These are phyloP conservation scores for Puffinus mauretanicus DNA, from an alignment of 2,113 vertebrate species.

Conservation along the genomic window DNA sequence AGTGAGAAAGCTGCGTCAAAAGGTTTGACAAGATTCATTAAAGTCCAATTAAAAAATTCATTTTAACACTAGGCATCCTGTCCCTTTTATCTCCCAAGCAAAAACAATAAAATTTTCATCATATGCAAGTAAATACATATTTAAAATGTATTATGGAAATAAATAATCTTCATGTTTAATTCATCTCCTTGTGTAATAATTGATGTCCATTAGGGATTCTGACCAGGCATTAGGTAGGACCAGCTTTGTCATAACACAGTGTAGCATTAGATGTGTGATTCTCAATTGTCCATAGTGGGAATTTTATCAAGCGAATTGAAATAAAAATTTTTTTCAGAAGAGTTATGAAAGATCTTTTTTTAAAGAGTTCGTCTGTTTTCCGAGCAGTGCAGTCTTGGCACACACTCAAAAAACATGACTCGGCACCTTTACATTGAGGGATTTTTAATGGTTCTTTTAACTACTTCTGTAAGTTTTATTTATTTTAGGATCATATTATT, in stretches of 20 bases:
- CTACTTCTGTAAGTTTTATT: background rate
- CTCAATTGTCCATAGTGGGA: background rate
- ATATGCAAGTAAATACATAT: background rate
- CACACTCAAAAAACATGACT: background rate
- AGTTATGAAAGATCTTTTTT: background rate
- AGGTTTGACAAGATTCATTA: background rate
- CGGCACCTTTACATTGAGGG: background rate
- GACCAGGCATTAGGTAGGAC: background rate
- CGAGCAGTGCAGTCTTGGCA: background rate
- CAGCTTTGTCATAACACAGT: accelerated
- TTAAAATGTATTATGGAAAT: background rate
- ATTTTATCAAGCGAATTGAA: background rate
- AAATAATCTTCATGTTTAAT: conserved; percentile 23
- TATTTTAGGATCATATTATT: background rate
- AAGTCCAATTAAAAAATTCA: background rate
- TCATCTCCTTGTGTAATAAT: background rate
- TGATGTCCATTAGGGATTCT: background rate
- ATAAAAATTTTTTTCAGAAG: background rate
- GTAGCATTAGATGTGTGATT: background rate
- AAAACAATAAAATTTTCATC: background rate
- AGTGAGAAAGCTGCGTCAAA: background rate
- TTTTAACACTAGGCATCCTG: background rate
- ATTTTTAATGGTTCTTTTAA: background rate
- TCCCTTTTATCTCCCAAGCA: background rate
- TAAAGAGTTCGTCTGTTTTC: background rate